phyloP scores from a whole-genome alignment of 2,113 vertebrate genomes.

The Nesospiza acunhae region DNA sequence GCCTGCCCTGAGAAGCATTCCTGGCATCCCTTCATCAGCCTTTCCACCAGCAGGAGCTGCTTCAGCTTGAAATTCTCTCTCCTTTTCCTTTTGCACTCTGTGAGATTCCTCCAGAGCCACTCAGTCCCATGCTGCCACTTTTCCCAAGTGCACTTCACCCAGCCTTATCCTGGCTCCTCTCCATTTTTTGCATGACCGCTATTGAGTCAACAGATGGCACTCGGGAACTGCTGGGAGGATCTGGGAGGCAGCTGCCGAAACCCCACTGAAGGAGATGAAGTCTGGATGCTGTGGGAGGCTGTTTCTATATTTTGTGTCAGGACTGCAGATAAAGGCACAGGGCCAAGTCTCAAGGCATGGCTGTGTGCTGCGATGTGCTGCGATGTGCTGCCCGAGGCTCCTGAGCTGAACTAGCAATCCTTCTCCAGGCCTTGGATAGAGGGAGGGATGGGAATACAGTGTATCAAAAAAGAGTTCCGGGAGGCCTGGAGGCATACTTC shows the following conservation, averaged over 20 bases:
- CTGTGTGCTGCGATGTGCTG: not conserved
- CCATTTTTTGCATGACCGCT: not conserved
- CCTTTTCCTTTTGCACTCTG: not conserved
- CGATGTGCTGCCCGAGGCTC: not conserved
- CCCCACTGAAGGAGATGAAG: not conserved
- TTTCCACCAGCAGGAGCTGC: not conserved
- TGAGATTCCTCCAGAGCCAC: not conserved
- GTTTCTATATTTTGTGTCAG: accelerated
- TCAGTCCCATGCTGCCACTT: not conserved
- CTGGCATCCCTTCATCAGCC: not conserved
- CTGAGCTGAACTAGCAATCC: not conserved
- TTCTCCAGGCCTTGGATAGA: not conserved
- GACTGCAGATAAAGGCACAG: not conserved
- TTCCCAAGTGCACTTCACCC: not conserved
- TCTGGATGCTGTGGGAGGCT: not conserved
- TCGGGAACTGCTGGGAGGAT: slow-evolving; percentile 16
- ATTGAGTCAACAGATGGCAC: slow-evolving; percentile 56
- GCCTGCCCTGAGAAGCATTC: not conserved
- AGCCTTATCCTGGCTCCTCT: not conserved
- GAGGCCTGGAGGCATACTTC: not conserved
- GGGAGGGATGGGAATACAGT: not conserved
- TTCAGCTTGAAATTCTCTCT: not conserved
- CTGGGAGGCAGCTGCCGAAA: not conserved
- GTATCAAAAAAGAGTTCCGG: not conserved
- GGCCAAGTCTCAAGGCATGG: not conserved